phyloP scores from a whole-genome alignment of 2,113 vertebrate genomes.

The Pluvialis apricaria region DNA sequence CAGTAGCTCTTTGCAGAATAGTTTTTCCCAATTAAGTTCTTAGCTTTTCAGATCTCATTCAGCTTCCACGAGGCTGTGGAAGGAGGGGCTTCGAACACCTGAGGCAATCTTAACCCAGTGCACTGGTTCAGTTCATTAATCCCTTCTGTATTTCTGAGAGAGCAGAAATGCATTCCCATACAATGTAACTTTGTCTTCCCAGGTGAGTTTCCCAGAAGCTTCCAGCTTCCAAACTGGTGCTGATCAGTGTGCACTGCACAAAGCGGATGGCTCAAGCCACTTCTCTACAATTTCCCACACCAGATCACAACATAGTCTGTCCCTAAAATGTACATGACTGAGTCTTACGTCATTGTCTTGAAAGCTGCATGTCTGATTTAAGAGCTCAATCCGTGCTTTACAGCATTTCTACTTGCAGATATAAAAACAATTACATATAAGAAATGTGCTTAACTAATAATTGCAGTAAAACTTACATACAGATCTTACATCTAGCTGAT shows the following conservation, averaged over 20 bases:
- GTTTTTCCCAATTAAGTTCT: background rate
- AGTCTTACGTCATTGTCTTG: background rate
- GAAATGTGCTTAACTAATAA: background rate
- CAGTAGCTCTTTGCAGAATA: background rate
- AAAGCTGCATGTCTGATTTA: background rate
- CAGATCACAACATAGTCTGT: background rate
- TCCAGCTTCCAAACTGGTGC: background rate
- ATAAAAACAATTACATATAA: background rate
- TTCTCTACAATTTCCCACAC: background rate
- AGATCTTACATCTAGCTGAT: background rate
- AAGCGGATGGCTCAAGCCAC: background rate
- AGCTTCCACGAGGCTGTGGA: background rate
- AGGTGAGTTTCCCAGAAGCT: background rate
- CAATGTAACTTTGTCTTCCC: background rate
- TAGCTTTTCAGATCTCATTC: background rate
- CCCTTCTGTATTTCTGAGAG: conserved; percentile 24
- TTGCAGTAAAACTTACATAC: background rate
- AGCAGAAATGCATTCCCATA: background rate
- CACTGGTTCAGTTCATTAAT: conserved; percentile 41
- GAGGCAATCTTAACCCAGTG: background rate
- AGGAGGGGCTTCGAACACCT: background rate
- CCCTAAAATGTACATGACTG: background rate
- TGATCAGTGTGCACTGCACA: background rate
- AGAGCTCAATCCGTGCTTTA: background rate
- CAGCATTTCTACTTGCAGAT: background rate